Evolutionary conservation across 2,888 invertebrate genomes (phyloP).

Genomic region (Philereme vetulata): DNA sequence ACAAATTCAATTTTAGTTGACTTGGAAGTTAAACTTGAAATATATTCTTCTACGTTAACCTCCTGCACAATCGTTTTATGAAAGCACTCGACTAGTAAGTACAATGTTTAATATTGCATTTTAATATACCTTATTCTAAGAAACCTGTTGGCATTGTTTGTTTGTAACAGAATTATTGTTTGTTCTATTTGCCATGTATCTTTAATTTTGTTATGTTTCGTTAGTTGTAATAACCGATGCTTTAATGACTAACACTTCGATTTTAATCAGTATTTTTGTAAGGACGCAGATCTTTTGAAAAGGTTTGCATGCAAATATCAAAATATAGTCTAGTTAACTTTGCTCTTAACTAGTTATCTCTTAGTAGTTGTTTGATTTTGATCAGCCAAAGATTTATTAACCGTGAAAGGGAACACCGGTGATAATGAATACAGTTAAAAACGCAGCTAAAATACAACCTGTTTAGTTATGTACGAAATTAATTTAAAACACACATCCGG

Average conservation of each 20-base stretch:
- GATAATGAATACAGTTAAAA: too few relatives aligned
- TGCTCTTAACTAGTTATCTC: too few relatives aligned
- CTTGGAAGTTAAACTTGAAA: neutral
- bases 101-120: constrained; percentile 42
- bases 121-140: constrained; percentile 37
- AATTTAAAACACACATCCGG: too few relatives aligned
- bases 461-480: too few relatives aligned
- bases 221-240: constrained; percentile 73
- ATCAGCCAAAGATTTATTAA: too few relatives aligned
- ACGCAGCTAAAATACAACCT: too few relatives aligned
- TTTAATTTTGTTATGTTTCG: constrained; percentile 70
- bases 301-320: too few relatives aligned
- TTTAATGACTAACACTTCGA: constrained; percentile 74
- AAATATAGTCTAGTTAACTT: too few relatives aligned
- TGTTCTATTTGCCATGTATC: constrained; percentile 61
- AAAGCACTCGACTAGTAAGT: constrained; percentile 36
- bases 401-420: too few relatives aligned
- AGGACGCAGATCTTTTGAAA: constrained; percentile 16
- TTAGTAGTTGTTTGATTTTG: too few relatives aligned
- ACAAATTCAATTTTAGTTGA: constrained; percentile 28
- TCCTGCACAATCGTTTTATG: constrained; percentile 33
- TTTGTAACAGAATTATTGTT: constrained; percentile 46
- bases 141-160: constrained; percentile 38
- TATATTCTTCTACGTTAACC: constrained; percentile 25
- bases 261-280: constrained; percentile 73